A percentile compares a stretch with the other conserved stretches of the same genome.
These are phyloP conservation scores for Archilochus colubris DNA, from an alignment of 2,113 vertebrate genomes.

Conservation along the genomic window DNA sequence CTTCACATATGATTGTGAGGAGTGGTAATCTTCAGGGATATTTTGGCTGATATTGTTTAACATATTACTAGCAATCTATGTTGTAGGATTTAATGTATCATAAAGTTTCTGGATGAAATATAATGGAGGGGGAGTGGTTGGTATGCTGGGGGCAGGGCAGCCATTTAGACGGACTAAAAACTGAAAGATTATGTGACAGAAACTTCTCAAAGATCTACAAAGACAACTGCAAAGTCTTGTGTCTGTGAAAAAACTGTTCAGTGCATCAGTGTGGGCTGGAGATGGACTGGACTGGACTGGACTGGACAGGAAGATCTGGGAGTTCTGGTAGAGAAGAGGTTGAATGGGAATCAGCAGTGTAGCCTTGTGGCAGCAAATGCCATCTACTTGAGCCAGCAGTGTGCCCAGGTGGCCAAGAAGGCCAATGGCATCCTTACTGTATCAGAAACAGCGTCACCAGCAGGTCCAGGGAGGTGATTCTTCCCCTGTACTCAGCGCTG, in stretches of 20 bases:
- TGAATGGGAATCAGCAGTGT: not conserved
- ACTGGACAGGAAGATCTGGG: not conserved
- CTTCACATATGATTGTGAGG: not conserved
- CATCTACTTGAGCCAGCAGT: not conserved
- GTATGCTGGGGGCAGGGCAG: not conserved
- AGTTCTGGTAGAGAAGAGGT: not conserved
- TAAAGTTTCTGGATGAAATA: not conserved
- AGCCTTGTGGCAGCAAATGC: not conserved
- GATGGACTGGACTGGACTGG: rapidly evolving
- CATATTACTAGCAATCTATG: not conserved
- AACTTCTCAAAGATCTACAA: not conserved
- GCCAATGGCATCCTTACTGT: too few relatives aligned
- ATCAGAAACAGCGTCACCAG: too few relatives aligned
- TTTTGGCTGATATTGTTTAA: not conserved
- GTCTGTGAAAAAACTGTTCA: not conserved
- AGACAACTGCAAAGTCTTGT: not conserved
- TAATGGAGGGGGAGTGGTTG: not conserved
- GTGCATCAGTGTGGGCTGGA: not conserved
- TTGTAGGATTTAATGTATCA: not conserved
- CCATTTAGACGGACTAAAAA: not conserved
- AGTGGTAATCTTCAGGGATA: not conserved
- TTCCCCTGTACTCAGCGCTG: too few relatives aligned
- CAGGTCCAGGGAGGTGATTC: too few relatives aligned
- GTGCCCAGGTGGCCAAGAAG: too few relatives aligned
- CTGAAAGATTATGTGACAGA: not conserved